Evolutionary conservation across 2,113 vertebrate species (phyloP).

Genomic region (Caretta caretta): DNA sequence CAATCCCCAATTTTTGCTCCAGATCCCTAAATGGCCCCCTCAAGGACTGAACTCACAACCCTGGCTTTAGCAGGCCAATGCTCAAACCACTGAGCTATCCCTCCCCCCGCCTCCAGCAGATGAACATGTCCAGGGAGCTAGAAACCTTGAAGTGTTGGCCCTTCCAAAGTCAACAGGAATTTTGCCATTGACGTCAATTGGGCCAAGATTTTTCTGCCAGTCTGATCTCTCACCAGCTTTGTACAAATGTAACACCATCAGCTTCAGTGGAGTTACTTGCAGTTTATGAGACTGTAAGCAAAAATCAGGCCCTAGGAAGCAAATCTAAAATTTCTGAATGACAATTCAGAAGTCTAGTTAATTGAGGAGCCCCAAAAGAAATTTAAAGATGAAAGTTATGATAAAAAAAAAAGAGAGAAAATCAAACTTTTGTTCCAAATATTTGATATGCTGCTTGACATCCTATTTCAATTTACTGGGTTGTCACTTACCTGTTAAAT

Average conservation of each 20-base stretch:
- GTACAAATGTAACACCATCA: neutral
- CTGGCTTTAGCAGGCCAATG: too few species aligned
- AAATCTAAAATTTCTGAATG: neutral
- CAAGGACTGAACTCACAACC: too few species aligned
- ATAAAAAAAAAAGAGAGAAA: slow-evolving; percentile 18
- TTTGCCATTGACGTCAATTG: neutral
- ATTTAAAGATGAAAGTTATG: neutral
- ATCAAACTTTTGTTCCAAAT: neutral
- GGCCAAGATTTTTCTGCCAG: neutral
- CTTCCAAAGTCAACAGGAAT: neutral
- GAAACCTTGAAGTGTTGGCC: neutral
- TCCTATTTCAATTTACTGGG: neutral
- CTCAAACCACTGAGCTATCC: too few species aligned
- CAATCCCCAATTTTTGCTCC: too few species aligned
- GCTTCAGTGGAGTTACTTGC: neutral
- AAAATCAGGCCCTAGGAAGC: neutral
- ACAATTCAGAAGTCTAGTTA: neutral
- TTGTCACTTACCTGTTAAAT: slow-evolving; percentile 91
- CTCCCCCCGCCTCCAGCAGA: neutral
- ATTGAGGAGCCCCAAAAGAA: neutral
- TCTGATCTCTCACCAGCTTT: neutral
- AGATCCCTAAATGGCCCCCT: too few species aligned
- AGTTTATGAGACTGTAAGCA: neutral
- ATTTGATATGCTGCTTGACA: neutral
- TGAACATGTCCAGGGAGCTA: neutral